Evolutionary conservation across 2,888 invertebrate genomes (phyloP), one percentile per base, ranked within the genome.

Genomic region (Cryptosula pallasiana): DNA sequence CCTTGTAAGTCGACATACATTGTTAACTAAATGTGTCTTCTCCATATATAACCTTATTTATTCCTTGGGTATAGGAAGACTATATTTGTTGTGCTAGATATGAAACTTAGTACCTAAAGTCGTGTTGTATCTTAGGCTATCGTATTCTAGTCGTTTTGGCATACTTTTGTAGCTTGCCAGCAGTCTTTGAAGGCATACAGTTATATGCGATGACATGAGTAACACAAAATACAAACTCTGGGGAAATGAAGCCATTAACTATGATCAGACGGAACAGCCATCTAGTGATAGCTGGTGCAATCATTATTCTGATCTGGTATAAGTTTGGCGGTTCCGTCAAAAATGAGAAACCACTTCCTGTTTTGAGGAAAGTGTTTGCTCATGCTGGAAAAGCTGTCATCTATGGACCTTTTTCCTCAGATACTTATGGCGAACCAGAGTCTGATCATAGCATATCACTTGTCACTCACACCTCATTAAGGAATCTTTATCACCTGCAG

Each of bases 401-500:
- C n/a, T 63, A 63, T 34, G 63, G 63, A 25, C 63, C 63, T 13
- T 63, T 63, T 63, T 2, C 3, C 2, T 63, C 63, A 1, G 9
- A 32, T 9, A 34, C 2, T 9, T 32, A 63, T 32, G 63, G 32
- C 9, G n/a, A 5, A 25, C 29, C 34, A 5, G 1, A 63, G 13
- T 63, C 63, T 9, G 27, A 63, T 63, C 63, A 63, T 34, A 63
- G 63, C 32, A 32, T 63, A 3, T 25, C 63, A 13, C 32, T 63
- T 32, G 63, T 27, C 27, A 63, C 63, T 16, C 63, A 63, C 34
- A 63, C 63, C 13, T 32, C 63, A 34, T 27, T 63, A 5, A 63
- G 32, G 63, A 63, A 63, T 27, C 32, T 63, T 13, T 63, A 63
- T n/a, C 27, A 63, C 63, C 34, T 63, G 3, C 63, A 63, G 63